Evolutionary conservation across 2,113 vertebrate genomes (phyloP), one percentile per base, ranked within the genome.

Genomic region (Peromyscus polionotus): DNA sequence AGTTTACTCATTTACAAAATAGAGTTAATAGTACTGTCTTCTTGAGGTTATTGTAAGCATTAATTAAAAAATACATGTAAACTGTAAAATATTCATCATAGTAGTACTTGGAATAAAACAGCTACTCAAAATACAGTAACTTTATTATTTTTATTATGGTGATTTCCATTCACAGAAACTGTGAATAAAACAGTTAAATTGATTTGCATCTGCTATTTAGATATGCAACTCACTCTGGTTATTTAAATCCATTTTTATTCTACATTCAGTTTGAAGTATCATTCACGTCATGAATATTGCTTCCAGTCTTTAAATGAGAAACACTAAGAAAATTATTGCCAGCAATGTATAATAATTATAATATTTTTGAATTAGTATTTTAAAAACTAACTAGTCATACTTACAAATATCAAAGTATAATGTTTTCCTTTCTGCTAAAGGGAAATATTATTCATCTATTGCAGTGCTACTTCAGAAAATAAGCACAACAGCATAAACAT

Each of bases 391-490:
- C 80, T 20, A 94, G 88, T 73, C 36, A 75, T 24, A 63, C 31
- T 98, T 97, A 96, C 93, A 92, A 97, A 95, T 90, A 92, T 48
- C n/a, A 26, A 97, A 94, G 31, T 95, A 28, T 57, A 93, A 59
- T 94, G 94, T 97, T 97, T 94, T 76, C 93, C 16, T 28, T 97
- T 97, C 80, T 9, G 75, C 14, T 76, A 87, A 94, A 95, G 33
- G 48, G 45, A 87, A 95, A 72, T 95, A 94, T 89, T 95, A 96
- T 98, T 94, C 81, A 92, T 90, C 96, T 90, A 93, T 96, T 96
- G 13, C n/a, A 90, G 31, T n/a, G 96, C 3, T 76, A 97, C 11
- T 26, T 96, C 88, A 97, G 91, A 93, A 98, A 98, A 98, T 91
- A 95, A 98, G 96, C 51, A 88, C 24, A 3, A 42, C 20, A 76